phyloP scores from a whole-genome alignment of 92 coral and sea anemone species.

The Porites divaricata region DNA sequence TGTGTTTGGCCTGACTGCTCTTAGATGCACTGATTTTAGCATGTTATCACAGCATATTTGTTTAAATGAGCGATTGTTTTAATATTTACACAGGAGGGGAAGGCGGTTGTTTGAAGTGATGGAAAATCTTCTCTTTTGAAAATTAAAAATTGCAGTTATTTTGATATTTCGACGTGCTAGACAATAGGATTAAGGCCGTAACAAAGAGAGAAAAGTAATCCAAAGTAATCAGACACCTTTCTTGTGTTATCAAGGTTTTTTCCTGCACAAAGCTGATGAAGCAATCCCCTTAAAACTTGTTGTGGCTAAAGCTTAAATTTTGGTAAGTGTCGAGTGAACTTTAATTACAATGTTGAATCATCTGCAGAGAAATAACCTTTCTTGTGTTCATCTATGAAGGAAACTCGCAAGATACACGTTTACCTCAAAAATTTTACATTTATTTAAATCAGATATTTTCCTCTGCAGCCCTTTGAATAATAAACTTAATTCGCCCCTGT shows the following conservation, averaged over 20 bases:
- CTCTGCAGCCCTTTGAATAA: no score
- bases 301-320: not conserved
- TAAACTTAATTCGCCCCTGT: no score
- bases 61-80: conserved; percentile 2
- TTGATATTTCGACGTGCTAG: conserved; percentile 12
- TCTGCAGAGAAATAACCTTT: no score
- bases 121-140: conserved; percentile 16
- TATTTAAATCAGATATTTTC: no score
- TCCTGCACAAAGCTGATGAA: not conserved
- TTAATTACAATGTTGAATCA: not conserved
- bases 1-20: not conserved
- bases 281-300: no score
- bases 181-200: not conserved
- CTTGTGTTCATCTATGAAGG: no score
- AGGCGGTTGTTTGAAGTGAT: conserved; percentile 17
- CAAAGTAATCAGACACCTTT: not conserved
- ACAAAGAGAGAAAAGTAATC: no score
- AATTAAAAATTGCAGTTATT: conserved; percentile 29
- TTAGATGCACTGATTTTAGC: not conserved
- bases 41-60: conserved; percentile 19
- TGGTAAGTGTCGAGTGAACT: conserved; percentile 9
- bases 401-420: no score
- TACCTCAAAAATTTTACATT: no score
- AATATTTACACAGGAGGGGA: conserved; percentile 30
- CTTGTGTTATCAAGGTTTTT: not conserved